These are phyloP conservation scores for Alviniconcha marisindica DNA, from an alignment of 1,140 invertebrate genomes.

Conservation along the genomic window DNA sequence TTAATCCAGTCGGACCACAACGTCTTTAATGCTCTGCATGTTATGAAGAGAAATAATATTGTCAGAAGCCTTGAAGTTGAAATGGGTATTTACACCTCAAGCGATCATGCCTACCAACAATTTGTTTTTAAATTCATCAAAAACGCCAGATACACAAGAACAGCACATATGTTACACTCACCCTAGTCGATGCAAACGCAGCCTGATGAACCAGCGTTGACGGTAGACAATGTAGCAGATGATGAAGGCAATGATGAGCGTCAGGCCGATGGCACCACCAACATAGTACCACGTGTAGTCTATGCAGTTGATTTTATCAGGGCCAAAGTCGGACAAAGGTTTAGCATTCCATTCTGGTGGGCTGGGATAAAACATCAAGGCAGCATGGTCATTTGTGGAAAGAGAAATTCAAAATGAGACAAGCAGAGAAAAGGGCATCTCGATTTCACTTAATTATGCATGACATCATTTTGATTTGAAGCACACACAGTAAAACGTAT, in stretches of 20 bases:
- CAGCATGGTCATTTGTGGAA: too few species aligned
- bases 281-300: constrained; percentile 54
- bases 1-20: too few species aligned
- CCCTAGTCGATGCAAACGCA: constrained; percentile 39
- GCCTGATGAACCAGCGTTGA: constrained; percentile 58
- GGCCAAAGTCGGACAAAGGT: constrained; percentile 54
- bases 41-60: too few species aligned
- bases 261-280: constrained; percentile 26
- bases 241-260: constrained; percentile 43
- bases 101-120: too few species aligned
- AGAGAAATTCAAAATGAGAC: neutral
- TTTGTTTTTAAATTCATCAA: too few species aligned
- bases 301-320: constrained; percentile 58
- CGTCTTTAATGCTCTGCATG: too few species aligned
- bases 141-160: too few species aligned
- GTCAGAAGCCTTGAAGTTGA: too few species aligned
- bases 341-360: constrained; percentile 58
- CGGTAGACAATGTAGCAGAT: constrained; percentile 44
- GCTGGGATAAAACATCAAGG: neutral
- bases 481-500: neutral
- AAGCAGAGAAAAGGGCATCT: neutral
- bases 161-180: too few species aligned
- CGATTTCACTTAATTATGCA: neutral
- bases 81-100: too few species aligned
- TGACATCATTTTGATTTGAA: neutral